Conservation (phyloP, 2,888 invertebrate species). For the Lepas anatifera region DNA sequence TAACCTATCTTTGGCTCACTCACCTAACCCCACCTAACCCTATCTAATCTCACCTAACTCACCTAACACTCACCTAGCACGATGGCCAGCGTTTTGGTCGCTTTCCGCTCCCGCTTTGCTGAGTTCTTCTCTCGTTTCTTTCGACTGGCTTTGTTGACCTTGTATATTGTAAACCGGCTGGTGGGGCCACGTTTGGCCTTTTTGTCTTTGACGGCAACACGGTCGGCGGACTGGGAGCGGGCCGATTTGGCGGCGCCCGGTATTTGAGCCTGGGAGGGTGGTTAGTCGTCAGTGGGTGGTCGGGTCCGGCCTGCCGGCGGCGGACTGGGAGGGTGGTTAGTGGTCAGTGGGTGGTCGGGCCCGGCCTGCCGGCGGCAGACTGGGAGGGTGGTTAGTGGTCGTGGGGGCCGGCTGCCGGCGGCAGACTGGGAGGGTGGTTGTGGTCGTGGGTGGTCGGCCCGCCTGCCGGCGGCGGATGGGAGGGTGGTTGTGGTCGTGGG, state of each 20-base stretch:
- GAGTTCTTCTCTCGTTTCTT: constrained; percentile 90
- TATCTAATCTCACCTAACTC: no score
- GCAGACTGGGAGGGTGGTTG: constrained; percentile 12
- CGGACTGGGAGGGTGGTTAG: background rate
- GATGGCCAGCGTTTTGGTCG: constrained; percentile 96
- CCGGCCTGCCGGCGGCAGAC: no score
- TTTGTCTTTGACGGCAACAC: constrained; percentile 22
- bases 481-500: no score
- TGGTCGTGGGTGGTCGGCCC: constrained; percentile 22
- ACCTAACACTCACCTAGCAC: constrained; percentile 95
- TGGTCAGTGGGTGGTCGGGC: no score
- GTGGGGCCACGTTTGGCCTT: constrained; percentile 35
- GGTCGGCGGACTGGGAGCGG: constrained; percentile 54
- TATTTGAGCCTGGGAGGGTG: constrained; percentile 5
- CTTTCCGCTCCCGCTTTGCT: constrained; percentile 89
- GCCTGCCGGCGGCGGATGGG: constrained; percentile 20
- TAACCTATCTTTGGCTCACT: no score
- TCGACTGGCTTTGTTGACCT: constrained; percentile 84
- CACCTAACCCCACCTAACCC: no score
- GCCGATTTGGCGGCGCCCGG: constrained; percentile 31
- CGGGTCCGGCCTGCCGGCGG: no score
- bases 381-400: background rate
- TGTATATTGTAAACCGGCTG: constrained; percentile 77
- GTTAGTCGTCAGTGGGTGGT: no score
- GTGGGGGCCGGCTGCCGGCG: no score